Percentiles rank a stretch among this genome's conserved stretches.
Evolutionary conservation across 2,797 vertebrate species (phyloP).

Genomic region (Tinamus major): DNA sequence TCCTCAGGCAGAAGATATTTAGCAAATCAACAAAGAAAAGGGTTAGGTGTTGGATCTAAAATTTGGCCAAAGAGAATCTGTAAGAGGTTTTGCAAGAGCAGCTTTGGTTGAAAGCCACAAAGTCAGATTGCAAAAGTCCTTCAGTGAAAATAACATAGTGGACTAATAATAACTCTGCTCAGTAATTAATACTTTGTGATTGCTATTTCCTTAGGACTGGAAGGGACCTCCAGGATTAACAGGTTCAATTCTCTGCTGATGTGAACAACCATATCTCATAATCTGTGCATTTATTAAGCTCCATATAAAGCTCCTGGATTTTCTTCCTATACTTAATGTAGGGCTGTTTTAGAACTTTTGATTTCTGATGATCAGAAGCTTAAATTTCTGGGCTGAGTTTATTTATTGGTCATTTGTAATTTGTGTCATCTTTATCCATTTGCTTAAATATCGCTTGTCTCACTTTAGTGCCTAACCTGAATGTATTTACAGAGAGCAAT

Average conservation of each 20-base stretch:
- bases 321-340: neutral
- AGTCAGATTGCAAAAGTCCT: neutral
- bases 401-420: constrained; percentile 65
- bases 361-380: constrained; percentile 27
- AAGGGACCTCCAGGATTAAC: neutral
- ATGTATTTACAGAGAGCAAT: constrained; percentile 73
- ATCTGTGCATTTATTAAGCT: neutral
- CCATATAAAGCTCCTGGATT: neutral
- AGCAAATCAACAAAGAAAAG: neutral
- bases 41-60: neutral
- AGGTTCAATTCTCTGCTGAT: neutral
- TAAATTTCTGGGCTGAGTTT: constrained; percentile 32
- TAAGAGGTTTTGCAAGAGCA: neutral
- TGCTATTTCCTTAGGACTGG: neutral
- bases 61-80: neutral
- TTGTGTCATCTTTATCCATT: constrained; percentile 65
- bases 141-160: neutral
- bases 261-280: neutral
- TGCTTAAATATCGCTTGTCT: constrained; percentile 69
- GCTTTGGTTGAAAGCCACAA: neutral
- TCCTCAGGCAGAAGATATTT: neutral
- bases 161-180: neutral
- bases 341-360: constrained; percentile 18
- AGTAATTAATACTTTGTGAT: neutral
- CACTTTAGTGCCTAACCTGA: constrained; percentile 73